Evolutionary conservation across 2,888 invertebrate species (phyloP), one percentile per base, ranked within the genome.

Genomic region (Lithosia quadra): DNA sequence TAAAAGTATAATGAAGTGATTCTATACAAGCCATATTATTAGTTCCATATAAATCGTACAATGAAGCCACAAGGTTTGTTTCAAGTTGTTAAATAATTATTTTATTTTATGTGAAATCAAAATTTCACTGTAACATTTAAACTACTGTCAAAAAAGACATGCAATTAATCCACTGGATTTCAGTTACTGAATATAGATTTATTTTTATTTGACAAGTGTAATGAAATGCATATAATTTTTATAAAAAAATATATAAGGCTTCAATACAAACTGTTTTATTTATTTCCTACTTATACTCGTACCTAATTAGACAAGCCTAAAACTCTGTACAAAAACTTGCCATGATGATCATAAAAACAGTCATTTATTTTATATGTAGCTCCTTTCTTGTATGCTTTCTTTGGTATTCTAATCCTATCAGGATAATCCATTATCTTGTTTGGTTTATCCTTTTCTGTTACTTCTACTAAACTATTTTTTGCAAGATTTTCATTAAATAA

Each of bases 281-380:
- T 90, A 90, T 91, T 92, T 85, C 73, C 61, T 61, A 74, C 10
- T 59, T 76, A 64, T 67, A 15, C 61, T 72, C 72, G 66, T 34
- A 78, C 71, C 76, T 81, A 84, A 69, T 79, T 83, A 63, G 88
- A 90, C 96, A 97, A 96, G 71, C 97, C 97, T 75, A 97, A 96
- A 60, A 98, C 97, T 83, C 97, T 95, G 86, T 98, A 98, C 68
- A 98, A 93, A 92, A 98, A 97, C 86, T 94, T 95, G 0, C 98
- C 98, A 93, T 98, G 97, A 86, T 96, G 95, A 85, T 98, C 97
- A 90, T 98, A 98, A 87, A 96, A 98, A 81, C 97, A 97, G 90
- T 98, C 97, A 75, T 97, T 96, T 0, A 98, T 94, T 91, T 96
- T 97, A 84, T 97, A 98, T 11, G 96, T 96, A 58, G 95, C 96